A percentile compares a stretch with the other conserved stretches of the same genome.
Evolutionary conservation across 2,888 invertebrate genomes (phyloP).

Genomic region (Heteromyza rotundicornis): DNA sequence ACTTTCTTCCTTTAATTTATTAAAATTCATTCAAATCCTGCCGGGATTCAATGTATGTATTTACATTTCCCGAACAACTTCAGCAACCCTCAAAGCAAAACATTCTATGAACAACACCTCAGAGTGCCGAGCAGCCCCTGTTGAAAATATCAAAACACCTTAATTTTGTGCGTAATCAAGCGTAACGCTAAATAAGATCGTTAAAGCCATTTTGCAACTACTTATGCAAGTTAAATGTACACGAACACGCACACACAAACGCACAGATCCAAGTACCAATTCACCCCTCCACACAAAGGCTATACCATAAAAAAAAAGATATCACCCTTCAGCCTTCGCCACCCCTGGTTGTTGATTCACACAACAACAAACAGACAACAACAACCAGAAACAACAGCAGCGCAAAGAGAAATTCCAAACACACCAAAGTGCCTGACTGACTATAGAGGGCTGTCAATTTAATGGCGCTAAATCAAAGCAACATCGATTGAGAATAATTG

Average conservation of each 20-base stretch:
- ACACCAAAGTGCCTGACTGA: background rate
- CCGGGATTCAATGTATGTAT: too few species aligned
- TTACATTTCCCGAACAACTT: too few species aligned
- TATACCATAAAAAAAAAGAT: background rate
- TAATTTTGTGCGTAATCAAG: constrained; percentile 15
- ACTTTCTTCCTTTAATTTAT: too few species aligned
- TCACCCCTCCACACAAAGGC: background rate
- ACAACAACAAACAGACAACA: background rate
- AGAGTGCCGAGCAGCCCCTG: too few species aligned
- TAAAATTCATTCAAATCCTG: too few species aligned
- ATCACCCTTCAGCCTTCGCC: background rate
- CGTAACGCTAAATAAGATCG: constrained; percentile 16
- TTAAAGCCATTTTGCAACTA: constrained; percentile 19
- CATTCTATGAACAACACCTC: too few species aligned
- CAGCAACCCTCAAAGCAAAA: too few species aligned
- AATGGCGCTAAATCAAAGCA: constrained; percentile 19
- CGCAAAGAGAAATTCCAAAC: too few species aligned
- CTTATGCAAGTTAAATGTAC: constrained; percentile 19
- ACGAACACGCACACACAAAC: constrained; percentile 4
- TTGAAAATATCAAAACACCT: background rate
- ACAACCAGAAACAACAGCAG: background rate
- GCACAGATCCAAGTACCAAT: background rate
- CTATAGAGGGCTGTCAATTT: constrained; percentile 17
- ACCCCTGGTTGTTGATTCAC: background rate
- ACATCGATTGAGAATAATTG: constrained; percentile 14